A percentile compares a stretch with the other conserved stretches of the same genome.
phyloP scores from a whole-genome alignment of 2,113 vertebrate genomes.

The Oenanthe melanoleuca region DNA sequence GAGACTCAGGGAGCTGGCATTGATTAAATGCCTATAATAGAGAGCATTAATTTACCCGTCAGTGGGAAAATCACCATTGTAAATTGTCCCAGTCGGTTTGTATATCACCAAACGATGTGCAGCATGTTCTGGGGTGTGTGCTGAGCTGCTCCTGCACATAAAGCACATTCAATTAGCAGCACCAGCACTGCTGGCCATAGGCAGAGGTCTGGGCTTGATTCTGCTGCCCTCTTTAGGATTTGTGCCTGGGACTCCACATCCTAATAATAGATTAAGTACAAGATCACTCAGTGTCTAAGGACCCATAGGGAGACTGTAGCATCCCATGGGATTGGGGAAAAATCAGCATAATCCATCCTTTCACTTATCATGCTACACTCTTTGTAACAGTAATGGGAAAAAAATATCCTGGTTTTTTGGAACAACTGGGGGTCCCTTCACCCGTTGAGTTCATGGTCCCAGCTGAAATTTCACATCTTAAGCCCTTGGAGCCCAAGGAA shows the following conservation, averaged over 20 bases:
- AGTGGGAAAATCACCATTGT: conserved; percentile 66
- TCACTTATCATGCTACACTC: background rate
- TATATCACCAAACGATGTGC: background rate
- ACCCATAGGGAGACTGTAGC: background rate
- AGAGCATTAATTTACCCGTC: conserved; percentile 78
- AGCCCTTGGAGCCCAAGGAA: background rate
- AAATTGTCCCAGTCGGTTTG: conserved; percentile 56
- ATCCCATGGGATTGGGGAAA: background rate
- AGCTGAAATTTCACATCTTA: background rate
- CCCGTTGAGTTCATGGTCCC: background rate
- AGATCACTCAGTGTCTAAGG: background rate
- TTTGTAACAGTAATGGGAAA: background rate
- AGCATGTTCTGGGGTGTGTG: background rate
- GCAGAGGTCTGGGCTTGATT: conserved; percentile 18
- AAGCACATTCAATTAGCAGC: conserved; percentile 29
- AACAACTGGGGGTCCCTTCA: background rate
- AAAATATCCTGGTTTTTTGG: background rate
- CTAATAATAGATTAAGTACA: background rate
- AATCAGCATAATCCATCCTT: background rate
- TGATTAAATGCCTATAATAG: conserved; percentile 86
- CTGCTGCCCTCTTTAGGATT: conserved; percentile 52
- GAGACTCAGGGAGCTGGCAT: conserved; percentile 69
- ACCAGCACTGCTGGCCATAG: fast-evolving
- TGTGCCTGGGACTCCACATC: background rate
- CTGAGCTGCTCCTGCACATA: background rate